Evolutionary conservation across 2,797 vertebrate species (phyloP).

Genomic region (Telmatherina bonti): DNA sequence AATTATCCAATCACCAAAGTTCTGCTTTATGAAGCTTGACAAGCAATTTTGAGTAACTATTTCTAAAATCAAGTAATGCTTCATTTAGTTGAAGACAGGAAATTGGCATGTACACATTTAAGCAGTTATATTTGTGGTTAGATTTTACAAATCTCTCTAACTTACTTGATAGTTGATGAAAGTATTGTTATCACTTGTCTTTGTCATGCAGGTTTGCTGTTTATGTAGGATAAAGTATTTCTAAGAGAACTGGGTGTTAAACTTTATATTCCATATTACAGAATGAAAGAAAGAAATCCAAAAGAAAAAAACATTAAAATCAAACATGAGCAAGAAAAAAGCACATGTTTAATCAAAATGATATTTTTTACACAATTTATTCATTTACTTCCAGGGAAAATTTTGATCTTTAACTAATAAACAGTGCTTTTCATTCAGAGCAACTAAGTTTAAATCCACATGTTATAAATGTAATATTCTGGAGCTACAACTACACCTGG

Average conservation of each 20-base stretch:
- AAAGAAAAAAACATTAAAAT: background rate
- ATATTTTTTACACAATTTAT: background rate
- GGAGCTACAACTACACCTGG: background rate
- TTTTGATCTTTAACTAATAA: background rate
- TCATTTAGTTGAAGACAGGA: background rate
- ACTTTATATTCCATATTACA: background rate
- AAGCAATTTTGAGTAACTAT: constrained; percentile 17
- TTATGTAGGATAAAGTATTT: background rate
- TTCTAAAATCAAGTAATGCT: constrained; percentile 6
- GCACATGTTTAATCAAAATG: background rate
- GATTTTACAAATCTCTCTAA: background rate
- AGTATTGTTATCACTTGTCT: background rate
- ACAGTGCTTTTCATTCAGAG: background rate
- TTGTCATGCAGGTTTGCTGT: background rate
- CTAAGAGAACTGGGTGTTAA: background rate
- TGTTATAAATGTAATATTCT: background rate
- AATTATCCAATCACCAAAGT: constrained; percentile 33
- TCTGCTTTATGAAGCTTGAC: constrained; percentile 17
- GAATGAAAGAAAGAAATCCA: background rate
- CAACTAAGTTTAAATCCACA: background rate
- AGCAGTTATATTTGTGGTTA: background rate
- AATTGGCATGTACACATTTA: background rate
- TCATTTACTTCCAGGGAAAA: background rate
- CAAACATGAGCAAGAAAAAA: background rate
- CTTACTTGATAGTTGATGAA: background rate